A percentile compares a stretch with the other conserved stretches of the same genome.
Evolutionary conservation across 2,797 vertebrate species (phyloP).

Genomic region (Tangara arthus): DNA sequence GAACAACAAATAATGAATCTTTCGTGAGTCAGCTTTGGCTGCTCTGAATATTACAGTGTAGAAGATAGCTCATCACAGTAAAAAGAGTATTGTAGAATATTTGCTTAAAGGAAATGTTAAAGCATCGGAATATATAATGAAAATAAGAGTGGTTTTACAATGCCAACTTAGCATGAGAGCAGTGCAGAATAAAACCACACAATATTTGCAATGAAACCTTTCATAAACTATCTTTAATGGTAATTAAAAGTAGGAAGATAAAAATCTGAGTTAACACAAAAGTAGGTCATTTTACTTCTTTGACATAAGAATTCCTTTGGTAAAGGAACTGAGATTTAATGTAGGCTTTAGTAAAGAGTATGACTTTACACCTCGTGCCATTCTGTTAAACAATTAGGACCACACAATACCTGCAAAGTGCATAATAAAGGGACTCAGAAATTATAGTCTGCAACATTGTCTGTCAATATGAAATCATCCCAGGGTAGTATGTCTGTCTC

Average conservation of each 20-base stretch:
- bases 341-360: neutral
- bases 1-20: slow-evolving; percentile 56
- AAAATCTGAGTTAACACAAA: neutral
- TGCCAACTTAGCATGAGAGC: neutral
- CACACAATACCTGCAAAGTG: neutral
- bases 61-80: neutral
- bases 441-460: neutral
- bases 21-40: slow-evolving; percentile 43
- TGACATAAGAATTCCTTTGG: neutral
- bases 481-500: neutral
- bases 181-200: neutral
- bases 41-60: neutral
- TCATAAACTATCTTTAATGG: neutral
- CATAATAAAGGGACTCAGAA: neutral
- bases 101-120: slow-evolving; percentile 19
- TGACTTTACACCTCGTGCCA: neutral
- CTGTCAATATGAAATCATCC: neutral
- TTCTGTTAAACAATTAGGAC: neutral
- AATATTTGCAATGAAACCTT: neutral
- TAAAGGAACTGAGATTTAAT: neutral
- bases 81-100: slow-evolving; percentile 2
- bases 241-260: neutral
- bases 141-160: slow-evolving; percentile 3
- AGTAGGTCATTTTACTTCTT: slow-evolving; percentile 8
- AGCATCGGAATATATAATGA: neutral